Conservation (phyloP, 2,113 vertebrate genomes). For the Nothocercus julius region DNA sequence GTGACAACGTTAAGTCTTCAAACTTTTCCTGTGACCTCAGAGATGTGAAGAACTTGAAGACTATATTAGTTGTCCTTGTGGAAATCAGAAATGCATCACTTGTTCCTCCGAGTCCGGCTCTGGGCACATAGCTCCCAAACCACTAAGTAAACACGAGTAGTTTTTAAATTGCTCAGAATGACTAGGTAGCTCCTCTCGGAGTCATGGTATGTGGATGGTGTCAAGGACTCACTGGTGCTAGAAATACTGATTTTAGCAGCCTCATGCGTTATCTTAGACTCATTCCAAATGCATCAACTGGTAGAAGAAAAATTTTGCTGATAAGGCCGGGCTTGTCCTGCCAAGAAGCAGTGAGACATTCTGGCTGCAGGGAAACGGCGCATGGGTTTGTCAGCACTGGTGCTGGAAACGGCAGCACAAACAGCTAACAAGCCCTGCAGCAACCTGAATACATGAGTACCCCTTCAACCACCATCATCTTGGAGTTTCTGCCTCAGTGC, state of each 20-base stretch:
- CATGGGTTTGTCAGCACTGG: neutral
- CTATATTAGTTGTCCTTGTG: neutral
- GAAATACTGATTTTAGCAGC: neutral
- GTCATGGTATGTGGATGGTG: neutral
- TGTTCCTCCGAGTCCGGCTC: neutral
- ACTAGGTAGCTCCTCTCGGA: neutral
- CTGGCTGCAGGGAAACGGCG: fast-evolving
- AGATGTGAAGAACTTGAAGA: neutral
- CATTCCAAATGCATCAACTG: neutral
- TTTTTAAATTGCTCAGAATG: neutral
- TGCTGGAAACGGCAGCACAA: fast-evolving
- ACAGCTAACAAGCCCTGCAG: fast-evolving
- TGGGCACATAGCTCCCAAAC: neutral
- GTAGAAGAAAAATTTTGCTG: neutral
- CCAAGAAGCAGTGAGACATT: neutral
- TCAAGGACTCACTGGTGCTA: neutral
- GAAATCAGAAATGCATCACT: neutral
- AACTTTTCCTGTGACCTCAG: neutral
- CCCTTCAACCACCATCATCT: fast-evolving
- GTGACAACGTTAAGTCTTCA: neutral
- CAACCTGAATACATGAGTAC: neutral
- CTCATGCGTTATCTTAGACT: neutral
- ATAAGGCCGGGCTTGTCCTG: neutral
- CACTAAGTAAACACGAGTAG: fast-evolving
- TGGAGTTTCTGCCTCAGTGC: neutral